Base-by-base conservation (phyloP, 1,140 invertebrate genomes). In the Drosophila ironensis region DNA sequence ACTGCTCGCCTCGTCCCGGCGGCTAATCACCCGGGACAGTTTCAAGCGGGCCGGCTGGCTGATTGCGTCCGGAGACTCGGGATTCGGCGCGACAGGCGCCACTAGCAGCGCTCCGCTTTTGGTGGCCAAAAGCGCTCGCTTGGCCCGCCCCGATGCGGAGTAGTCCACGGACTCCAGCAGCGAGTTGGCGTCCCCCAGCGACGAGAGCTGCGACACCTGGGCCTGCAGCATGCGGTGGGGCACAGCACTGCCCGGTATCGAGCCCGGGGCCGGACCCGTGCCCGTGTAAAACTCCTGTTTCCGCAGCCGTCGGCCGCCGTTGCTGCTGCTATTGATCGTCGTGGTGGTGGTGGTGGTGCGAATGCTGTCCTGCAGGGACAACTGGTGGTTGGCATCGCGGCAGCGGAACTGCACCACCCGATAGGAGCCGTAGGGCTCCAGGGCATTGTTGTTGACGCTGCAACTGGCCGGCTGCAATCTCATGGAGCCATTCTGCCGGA, bases 341-440 rank as follows among this genome's bases (percentile, higher is more conserved):
- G 72, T 84, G 16, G 80, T 86, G 8, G 80, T 86, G 16, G 80
- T 84, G 25, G 81, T 86, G 24, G 80, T 86, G 6, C 80, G 67
- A 2, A 86, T 87, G 63, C 81, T 87, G 6, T 87, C 81, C 72
- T 87, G 81, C 64, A 77, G 64, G 24, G 81, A 87, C 44, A 87
- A 30, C 47, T 87, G 76, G 24, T 82, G 77, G 25, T 33, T 84
- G 24, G 77, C 72, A 20, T 88, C 84, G 5, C 74, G 77, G 41
- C 76, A 88, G 7, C 84, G 84, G 19, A 88, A 88, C 41, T 88
- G 84, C n/a, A 82, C 84, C 54, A 88, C 78, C 0, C 81, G 81
- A 56, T 87, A 87, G 17, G 87, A 89, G 9, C 81, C 76, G 14
- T 75, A 87, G 9, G 80, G 81, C 25, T 89, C 86, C 22, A 88